phyloP scores from a whole-genome alignment of 2,888 invertebrate genomes.

The Tubulanus polymorphus region DNA sequence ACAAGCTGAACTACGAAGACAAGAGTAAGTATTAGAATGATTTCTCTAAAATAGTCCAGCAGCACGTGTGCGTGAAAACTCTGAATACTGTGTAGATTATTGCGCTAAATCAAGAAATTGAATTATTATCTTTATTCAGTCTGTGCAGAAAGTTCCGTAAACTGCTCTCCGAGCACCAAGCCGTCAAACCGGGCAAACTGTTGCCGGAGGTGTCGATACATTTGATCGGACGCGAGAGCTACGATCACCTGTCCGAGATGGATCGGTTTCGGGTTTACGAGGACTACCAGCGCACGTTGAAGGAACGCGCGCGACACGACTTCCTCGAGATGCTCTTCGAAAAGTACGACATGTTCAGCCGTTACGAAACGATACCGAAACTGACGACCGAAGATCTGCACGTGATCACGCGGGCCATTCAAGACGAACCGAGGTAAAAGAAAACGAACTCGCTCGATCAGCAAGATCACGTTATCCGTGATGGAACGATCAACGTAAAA shows the following conservation, averaged over 20 bases:
- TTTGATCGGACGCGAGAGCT: slow-evolving; percentile 91
- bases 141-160: slow-evolving; percentile 93
- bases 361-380: slow-evolving; percentile 81
- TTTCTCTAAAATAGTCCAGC: too few species aligned
- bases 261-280: slow-evolving; percentile 92
- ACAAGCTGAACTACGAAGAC: slow-evolving; percentile 85
- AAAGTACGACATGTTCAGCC: slow-evolving; percentile 88
- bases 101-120: slow-evolving; percentile 86
- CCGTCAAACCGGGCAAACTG: slow-evolving; percentile 92
- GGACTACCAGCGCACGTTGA: slow-evolving; percentile 70
- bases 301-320: slow-evolving; percentile 74
- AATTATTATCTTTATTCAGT: slow-evolving; percentile 58
- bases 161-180: slow-evolving; percentile 86
- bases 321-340: slow-evolving; percentile 89
- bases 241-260: slow-evolving; percentile 82
- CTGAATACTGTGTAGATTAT: slow-evolving; percentile 87
- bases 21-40: slow-evolving; percentile 71
- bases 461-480: background rate
- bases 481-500: too few species aligned
- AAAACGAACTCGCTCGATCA: background rate
- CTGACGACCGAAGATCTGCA: slow-evolving; percentile 92
- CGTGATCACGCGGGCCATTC: slow-evolving; percentile 84
- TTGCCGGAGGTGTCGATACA: slow-evolving; percentile 77
- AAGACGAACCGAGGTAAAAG: slow-evolving; percentile 80
- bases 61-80: too few species aligned